Base-by-base conservation (phyloP, 2,888 invertebrate species). In the Limnephilus rhombicus region DNA sequence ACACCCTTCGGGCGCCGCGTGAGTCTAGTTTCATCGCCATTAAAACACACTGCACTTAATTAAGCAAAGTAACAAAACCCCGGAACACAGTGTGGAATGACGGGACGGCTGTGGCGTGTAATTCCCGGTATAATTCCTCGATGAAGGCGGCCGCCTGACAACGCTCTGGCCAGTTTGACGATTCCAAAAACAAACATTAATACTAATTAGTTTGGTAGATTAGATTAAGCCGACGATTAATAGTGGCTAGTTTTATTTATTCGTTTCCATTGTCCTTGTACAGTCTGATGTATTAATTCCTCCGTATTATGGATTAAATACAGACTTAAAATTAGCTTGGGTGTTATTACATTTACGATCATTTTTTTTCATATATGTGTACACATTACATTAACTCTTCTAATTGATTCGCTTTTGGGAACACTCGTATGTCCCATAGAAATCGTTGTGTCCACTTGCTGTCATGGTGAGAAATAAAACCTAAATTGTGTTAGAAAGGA, bases 41-140 rank as follows among this genome's bases (percentile, higher is more conserved):
- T 92, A 92, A 93, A 93, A 93, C 85, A 93, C 92, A 92, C 49
- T 92, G 91, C 93, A 92, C 92, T 93, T 92, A 92, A 93, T 93
- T 92, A 93, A 92, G 92, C 88, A 85, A 91, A 92, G 91, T 92
- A 93, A 92, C 92, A 90, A 90, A 91, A 87, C 91, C 92, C 90
- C 18, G 31, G 68, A 83, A 83, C 83, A 68, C 24, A 68, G 83
- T 82, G 68, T 12, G 31, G 90, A 88, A 53, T 81, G 89, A 49
- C 53, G 37, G 24, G 85, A 34, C 53, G n/a, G 85, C 90, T 31
- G 49, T 85, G 91, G 88, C 88, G 89, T 92, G 91, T 91, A 91
- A 91, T 92, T 90, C 91, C 87, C 82, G 90, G 90, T 90, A 85
- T 82, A 41, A 91, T 53, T 90, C 87, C 85, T 29, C 89, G 81